Conservation (phyloP, 2,113 vertebrate species). For the Trochalopteron elliotii region DNA sequence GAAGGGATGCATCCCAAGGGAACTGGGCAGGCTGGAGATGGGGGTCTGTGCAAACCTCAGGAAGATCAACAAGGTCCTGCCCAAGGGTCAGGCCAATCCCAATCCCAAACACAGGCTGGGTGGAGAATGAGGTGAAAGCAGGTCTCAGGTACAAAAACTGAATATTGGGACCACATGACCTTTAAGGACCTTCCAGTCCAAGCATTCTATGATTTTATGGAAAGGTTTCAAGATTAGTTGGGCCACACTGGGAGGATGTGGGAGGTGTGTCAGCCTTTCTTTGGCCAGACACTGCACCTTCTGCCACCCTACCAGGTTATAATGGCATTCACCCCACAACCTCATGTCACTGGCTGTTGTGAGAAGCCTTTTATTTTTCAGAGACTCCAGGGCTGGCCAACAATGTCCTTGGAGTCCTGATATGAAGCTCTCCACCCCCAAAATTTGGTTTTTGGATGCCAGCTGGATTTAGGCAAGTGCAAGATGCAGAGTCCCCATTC, state of each 20-base stretch:
- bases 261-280: neutral
- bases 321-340: neutral
- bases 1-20: neutral
- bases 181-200: neutral
- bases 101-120: neutral
- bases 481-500: neutral
- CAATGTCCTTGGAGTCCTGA: neutral
- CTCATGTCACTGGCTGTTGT: neutral
- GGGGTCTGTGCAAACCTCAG: neutral
- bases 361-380: neutral
- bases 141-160: neutral
- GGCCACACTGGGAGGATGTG: neutral
- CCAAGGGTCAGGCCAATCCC: neutral
- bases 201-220: neutral
- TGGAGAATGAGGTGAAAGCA: neutral
- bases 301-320: neutral
- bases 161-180: neutral
- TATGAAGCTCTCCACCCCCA: fast-evolving
- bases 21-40: neutral
- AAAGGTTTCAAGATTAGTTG: neutral
- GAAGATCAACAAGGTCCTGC: neutral
- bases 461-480: neutral
- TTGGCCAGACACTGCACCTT: neutral
- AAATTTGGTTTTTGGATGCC: neutral
- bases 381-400: neutral